These are phyloP conservation scores for Caenorhabditis doughertyi DNA, from an alignment of 2,888 invertebrate species.

Conservation along the genomic window DNA sequence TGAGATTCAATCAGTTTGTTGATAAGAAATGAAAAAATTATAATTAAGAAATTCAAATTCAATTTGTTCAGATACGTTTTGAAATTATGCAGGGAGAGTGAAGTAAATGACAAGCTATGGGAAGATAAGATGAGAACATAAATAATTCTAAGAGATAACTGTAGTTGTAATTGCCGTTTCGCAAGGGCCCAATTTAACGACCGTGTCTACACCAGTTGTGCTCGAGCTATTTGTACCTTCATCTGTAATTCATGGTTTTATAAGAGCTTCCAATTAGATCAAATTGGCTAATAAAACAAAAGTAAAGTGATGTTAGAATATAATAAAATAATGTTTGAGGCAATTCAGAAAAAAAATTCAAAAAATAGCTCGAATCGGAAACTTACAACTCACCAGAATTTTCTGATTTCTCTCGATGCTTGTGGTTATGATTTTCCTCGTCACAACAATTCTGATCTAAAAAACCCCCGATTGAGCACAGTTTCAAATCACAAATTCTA, in stretches of 20 bases:
- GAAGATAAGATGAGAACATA: neutral
- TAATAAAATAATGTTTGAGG: too few relatives aligned
- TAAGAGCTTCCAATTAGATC: neutral
- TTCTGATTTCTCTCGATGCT: slow-evolving; percentile 54
- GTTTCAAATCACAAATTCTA: neutral
- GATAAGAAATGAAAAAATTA: neutral
- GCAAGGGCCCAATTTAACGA: slow-evolving; percentile 57
- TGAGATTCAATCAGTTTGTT: slow-evolving; percentile 21
- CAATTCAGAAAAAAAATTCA: too few relatives aligned
- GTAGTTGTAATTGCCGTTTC: slow-evolving; percentile 60
- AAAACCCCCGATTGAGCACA: neutral
- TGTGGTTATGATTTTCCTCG: slow-evolving; percentile 56
- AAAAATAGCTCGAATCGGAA: too few relatives aligned
- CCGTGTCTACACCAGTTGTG: slow-evolving; percentile 59
- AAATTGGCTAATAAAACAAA: too few relatives aligned
- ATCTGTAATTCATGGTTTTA: slow-evolving; percentile 42
- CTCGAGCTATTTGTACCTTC: slow-evolving; percentile 60
- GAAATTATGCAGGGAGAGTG: neutral
- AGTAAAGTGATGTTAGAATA: too few relatives aligned
- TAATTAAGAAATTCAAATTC: slow-evolving; percentile 7
- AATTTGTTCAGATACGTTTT: slow-evolving; percentile 28
- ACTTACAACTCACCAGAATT: slow-evolving; percentile 41
- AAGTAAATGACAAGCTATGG: neutral
- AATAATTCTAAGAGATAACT: slow-evolving; percentile 43
- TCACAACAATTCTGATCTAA: slow-evolving; percentile 51